Base-by-base conservation (phyloP, 2,888 invertebrate species). In the Furcula furcula region DNA sequence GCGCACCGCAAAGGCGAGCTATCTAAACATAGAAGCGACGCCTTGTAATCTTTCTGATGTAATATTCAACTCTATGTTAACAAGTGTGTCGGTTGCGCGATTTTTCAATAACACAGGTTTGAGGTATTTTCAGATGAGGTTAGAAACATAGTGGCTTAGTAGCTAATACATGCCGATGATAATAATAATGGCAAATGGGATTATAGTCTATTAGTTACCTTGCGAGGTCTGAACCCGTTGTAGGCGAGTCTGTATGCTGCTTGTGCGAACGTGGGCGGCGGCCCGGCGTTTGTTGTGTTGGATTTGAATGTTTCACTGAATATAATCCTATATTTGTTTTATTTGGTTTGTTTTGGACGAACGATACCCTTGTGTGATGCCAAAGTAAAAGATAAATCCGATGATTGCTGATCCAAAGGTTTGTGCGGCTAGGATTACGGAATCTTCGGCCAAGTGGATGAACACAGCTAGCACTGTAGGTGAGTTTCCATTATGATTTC, bases 291-390 rank as follows among this genome's bases (percentile, higher is more conserved):
- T 78, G 74, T 71, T 69, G 65, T 76, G 77, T 81, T 82, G 82
- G 81, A 77, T 79, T 83, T 79, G 65, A 85, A 83, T 83, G 84
- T 87, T 86, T 84, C 83, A 78, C 75, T 86, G 78, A 87, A 87
- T 87, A 87, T 87, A 87, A 87, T 87, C 86, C 85, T 87, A 84
- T 86, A 86, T 87, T 87, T 87, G 87, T 87, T 86, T 80, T 76
- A 71, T 74, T 76, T 84, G 76, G 81, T 86, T 84, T 87, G 61
- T 77, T 87, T 86, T 85, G 47, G 49, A 61, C 48, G 39, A 46
- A 36, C 42, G 34, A 41, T 48, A 55, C 55, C 67, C 62, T 55
- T 37, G 45, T 27, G 23, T 10, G 0, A 21, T 1, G 10, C 10
- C 21, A 10, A n/a, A n/a, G n/a, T n/a, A n/a, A n/a, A n/a, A n/a